Percentiles rank a stretch among this genome's conserved stretches.
Evolutionary conservation across 2,888 invertebrate genomes (phyloP).

Genomic region (Gonocerus acuteangulatus): DNA sequence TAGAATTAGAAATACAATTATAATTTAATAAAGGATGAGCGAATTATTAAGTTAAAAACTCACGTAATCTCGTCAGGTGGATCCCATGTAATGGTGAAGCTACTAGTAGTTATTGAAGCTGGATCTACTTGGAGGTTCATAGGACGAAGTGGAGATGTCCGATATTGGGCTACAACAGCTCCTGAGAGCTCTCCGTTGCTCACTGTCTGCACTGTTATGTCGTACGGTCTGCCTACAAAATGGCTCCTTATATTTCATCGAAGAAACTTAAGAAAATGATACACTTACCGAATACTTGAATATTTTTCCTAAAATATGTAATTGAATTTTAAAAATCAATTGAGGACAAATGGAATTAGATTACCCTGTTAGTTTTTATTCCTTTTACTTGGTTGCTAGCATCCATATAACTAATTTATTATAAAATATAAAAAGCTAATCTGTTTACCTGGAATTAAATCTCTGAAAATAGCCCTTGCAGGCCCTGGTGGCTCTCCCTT

Average conservation of each 20-base stretch:
- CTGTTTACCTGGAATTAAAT: conserved; percentile 67
- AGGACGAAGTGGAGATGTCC: conserved; percentile 82
- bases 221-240: conserved; percentile 67
- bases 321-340: too few species aligned
- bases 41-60: too few species aligned
- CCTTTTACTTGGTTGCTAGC: too few species aligned
- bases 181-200: conserved; percentile 85
- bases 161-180: conserved; percentile 86
- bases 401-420: too few species aligned
- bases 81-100: conserved; percentile 78
- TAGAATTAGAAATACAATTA: too few species aligned
- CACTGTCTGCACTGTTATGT: conserved; percentile 89
- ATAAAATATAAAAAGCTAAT: too few species aligned
- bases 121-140: conserved; percentile 74
- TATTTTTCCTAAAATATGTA: too few species aligned
- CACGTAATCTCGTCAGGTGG: conserved; percentile 68
- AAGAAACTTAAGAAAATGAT: not conserved
- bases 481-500: conserved; percentile 91
- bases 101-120: conserved; percentile 60
- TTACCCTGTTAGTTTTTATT: too few species aligned
- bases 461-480: conserved; percentile 90
- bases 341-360: too few species aligned
- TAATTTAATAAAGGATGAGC: too few species aligned
- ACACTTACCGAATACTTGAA: too few species aligned
- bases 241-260: not conserved